These are phyloP conservation scores for Polietes domitor DNA, from an alignment of 2,888 invertebrate species.

Conservation along the genomic window DNA sequence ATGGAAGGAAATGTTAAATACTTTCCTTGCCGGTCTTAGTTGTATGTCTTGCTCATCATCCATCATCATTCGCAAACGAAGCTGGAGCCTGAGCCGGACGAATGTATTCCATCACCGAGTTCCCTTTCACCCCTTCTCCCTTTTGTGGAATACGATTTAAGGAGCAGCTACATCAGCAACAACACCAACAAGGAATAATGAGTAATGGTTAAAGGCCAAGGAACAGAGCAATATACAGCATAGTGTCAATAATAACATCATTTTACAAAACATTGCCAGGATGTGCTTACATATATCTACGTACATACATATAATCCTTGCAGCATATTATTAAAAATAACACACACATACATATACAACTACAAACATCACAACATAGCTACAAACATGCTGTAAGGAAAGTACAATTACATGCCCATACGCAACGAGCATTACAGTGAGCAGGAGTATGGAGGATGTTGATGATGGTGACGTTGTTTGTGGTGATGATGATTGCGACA, in stretches of 20 bases:
- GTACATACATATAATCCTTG: conserved; percentile 40
- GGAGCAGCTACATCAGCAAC: too few species aligned
- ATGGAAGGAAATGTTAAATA: background rate
- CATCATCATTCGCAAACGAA: conserved; percentile 43
- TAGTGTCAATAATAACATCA: conserved; percentile 55
- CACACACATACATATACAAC: background rate
- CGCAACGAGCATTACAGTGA: background rate
- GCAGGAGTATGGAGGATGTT: background rate
- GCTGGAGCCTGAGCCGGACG: background rate
- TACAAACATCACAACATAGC: background rate
- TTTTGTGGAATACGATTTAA: background rate
- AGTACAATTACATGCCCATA: background rate
- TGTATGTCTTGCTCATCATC: conserved; percentile 47
- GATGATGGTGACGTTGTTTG: background rate
- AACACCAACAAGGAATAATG: background rate
- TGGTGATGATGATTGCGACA: background rate
- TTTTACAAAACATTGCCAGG: conserved; percentile 50
- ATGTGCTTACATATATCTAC: background rate
- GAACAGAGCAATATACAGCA: background rate
- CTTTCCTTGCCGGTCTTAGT: background rate
- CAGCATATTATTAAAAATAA: conserved; percentile 45
- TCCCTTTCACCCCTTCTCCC: background rate
- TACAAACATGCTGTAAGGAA: background rate
- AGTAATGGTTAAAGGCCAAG: background rate
- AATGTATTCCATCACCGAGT: background rate